Conservation (phyloP, 2,888 invertebrate species). For the Gymnocheta viridis region DNA sequence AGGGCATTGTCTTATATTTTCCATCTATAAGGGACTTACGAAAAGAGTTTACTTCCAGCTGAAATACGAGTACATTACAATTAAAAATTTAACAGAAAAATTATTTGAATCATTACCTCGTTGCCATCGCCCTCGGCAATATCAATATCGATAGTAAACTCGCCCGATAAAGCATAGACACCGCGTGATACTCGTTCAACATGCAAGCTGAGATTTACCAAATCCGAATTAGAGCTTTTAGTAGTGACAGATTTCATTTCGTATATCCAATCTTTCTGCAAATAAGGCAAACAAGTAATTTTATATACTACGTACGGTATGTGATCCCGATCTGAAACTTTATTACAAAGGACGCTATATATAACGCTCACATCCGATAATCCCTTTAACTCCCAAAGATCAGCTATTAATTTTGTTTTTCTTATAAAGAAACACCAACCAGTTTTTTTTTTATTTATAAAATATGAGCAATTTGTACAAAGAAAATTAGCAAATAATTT, state of each 20-base stretch:
- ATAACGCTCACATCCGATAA: no score
- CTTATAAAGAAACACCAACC: no score
- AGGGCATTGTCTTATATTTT: conserved; percentile 62
- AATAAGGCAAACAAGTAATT: neutral
- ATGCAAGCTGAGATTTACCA: neutral
- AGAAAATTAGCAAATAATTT: no score
- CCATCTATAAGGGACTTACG: conserved; percentile 68
- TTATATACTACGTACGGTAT: no score
- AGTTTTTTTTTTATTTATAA: no score
- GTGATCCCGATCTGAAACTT: no score
- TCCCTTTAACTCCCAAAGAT: no score
- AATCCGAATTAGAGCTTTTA: conserved; percentile 2
- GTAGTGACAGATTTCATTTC: conserved; percentile 25
- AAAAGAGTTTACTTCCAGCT: conserved; percentile 59
- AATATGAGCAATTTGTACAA: no score
- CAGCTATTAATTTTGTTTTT: no score
- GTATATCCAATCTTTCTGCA: conserved; percentile 47
- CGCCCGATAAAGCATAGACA: conserved; percentile 36
- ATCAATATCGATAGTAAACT: neutral
- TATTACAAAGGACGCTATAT: no score
- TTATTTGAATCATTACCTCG: neutral
- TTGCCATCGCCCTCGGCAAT: conserved; percentile 14
- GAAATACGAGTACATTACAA: neutral
- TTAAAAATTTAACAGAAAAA: neutral
- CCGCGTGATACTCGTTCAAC: conserved; percentile 43